Percentiles rank a stretch among this genome's conserved stretches.
Conservation (phyloP, 2,888 invertebrate species). For the Drosophila incognita region DNA sequence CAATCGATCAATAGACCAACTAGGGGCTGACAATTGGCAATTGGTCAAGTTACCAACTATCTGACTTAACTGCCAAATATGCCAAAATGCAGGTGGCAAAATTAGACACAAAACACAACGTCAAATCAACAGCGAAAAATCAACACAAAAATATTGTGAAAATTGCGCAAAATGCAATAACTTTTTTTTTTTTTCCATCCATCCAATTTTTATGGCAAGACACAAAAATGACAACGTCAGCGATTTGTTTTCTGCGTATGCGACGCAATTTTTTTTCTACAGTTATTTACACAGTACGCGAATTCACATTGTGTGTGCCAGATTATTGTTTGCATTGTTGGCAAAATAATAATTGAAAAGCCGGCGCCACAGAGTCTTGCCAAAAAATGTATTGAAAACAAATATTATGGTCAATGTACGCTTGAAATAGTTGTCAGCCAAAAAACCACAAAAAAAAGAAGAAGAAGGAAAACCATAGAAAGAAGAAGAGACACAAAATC, state of each 20-base stretch:
- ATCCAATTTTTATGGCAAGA: conserved; percentile 35
- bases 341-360: conserved; percentile 51
- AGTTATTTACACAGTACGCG: conserved; percentile 51
- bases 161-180: conserved; percentile 59
- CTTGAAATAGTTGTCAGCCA: conserved; percentile 28
- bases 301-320: conserved; percentile 61
- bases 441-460: conserved; percentile 13
- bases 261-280: conserved; percentile 30
- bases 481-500: background rate
- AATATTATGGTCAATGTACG: conserved; percentile 44
- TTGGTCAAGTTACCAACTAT: conserved; percentile 54
- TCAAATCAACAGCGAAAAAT: conserved; percentile 39
- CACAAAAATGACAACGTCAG: conserved; percentile 41
- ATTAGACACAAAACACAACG: conserved; percentile 75
- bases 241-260: conserved; percentile 52
- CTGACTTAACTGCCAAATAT: conserved; percentile 62
- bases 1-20: conserved; percentile 76
- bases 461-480: background rate
- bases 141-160: conserved; percentile 40
- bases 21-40: conserved; percentile 58
- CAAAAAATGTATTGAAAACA: conserved; percentile 57
- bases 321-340: conserved; percentile 48
- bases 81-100: conserved; percentile 81
- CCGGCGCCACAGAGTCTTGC: conserved; percentile 73
- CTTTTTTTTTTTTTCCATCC: conserved; percentile 26